Conservation (phyloP, 2,113 vertebrate genomes). For the Astur gentilis region DNA sequence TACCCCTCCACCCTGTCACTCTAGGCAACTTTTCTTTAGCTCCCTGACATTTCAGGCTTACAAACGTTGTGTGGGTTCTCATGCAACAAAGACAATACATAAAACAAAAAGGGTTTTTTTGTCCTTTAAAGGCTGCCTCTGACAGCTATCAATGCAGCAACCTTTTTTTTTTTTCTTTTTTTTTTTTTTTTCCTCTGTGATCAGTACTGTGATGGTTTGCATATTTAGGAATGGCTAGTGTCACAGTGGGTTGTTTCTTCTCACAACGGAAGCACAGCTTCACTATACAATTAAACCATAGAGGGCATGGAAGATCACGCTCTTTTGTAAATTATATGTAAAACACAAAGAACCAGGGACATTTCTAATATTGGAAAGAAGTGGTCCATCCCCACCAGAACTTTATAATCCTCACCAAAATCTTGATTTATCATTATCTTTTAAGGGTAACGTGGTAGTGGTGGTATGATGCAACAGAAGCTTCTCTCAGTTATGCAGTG, state of each 20-base stretch:
- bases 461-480: not conserved
- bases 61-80: not conserved
- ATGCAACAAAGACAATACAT: not conserved
- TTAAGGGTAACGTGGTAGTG: not conserved
- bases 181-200: not conserved
- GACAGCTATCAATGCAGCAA: not conserved
- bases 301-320: not conserved
- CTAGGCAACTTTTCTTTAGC: not conserved
- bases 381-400: not conserved
- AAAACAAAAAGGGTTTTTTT: fast-evolving
- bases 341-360: not conserved
- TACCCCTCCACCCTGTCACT: not conserved
- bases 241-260: not conserved
- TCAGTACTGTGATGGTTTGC: not conserved
- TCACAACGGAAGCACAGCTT: not conserved
- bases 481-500: not conserved
- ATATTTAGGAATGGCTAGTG: not conserved
- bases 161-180: no score
- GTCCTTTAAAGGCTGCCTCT: not conserved
- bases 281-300: not conserved
- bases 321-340: not conserved
- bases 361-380: not conserved
- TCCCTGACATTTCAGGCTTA: not conserved
- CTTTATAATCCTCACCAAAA: not conserved
- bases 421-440: not conserved